Evolutionary conservation across 2,888 invertebrate genomes (phyloP), one percentile per base, ranked within the genome.

Genomic region (Ormyrus thymus): DNA sequence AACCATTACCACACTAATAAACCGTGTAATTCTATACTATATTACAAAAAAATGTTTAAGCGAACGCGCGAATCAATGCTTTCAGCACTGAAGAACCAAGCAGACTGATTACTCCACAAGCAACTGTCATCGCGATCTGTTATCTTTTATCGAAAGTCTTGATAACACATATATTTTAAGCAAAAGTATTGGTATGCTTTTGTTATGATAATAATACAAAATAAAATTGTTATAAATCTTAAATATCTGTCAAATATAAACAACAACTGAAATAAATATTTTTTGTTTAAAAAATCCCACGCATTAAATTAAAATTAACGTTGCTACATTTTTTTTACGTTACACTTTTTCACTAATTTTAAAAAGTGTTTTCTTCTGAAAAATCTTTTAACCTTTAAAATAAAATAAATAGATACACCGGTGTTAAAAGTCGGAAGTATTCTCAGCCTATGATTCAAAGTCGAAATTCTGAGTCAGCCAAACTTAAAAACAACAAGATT

Each of bases 141-240:
- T 77, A 77, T 77, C 71, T 65, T 46, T 73, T 68, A 59, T 78
- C 48, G 53, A 55, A 62, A 11, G 58, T 50, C n/a, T 29, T 45
- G 76, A 77, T 77, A 77, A 71, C 71, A 46, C 13, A 53, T 15
- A 53, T 15, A 71, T 65, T 76, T 65, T 7, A 15, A 77, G 58
- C 46, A 46, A 56, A 13, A 9, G 15, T 69, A 69, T 48, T 10
- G 29, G 68, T 6, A 11, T 9, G 55, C 58, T 70, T 69, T 76
- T 70, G 64, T 65, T 76, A 29, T 59, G 51, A 50, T 55, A 70
- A 70, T 70, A 70, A 43, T 69, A 56, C 48, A 45, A 7, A 29
- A 29, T 29, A 29, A 29, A 29, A 29, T 29, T 29, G 29, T 29
- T 29, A 29, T 29, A 29, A 29, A 29, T 29, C 29, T 29, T 29